phyloP scores from a whole-genome alignment of 2,797 vertebrate species.

The Avahi laniger region DNA sequence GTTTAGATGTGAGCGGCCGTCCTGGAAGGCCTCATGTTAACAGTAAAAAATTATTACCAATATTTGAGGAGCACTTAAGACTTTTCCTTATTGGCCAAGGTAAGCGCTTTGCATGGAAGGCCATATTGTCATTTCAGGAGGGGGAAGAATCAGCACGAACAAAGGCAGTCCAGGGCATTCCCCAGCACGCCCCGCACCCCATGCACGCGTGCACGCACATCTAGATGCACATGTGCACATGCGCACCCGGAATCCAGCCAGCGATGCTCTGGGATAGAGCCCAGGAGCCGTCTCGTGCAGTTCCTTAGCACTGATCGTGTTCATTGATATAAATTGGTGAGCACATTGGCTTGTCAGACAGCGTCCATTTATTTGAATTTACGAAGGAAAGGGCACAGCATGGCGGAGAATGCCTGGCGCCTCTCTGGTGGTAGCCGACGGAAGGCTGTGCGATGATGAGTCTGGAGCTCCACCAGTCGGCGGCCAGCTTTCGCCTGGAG shows the following conservation, averaged over 20 bases:
- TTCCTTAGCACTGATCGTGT: not conserved
- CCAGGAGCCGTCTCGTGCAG: not conserved
- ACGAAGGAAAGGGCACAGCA: not conserved
- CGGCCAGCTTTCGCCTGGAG: not conserved
- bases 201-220: rapidly evolving
- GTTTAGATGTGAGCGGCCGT: not conserved
- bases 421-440: not conserved
- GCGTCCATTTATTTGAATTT: constrained; percentile 18
- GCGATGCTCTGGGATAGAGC: not conserved
- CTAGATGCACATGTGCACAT: rapidly evolving
- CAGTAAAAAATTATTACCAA: not conserved
- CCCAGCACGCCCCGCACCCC: not conserved
- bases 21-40: not conserved
- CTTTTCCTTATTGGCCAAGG: not conserved
- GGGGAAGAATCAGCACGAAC: not conserved
- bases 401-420: not conserved
- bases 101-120: not conserved
- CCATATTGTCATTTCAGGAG: not conserved
- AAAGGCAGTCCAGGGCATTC: not conserved
- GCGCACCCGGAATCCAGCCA: not conserved
- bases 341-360: not conserved
- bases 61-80: not conserved
- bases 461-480: not conserved
- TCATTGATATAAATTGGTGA: not conserved
- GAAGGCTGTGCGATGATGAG: not conserved